Base-by-base conservation (phyloP, 2,888 invertebrate genomes). In the Diachrysia chrysitis region DNA sequence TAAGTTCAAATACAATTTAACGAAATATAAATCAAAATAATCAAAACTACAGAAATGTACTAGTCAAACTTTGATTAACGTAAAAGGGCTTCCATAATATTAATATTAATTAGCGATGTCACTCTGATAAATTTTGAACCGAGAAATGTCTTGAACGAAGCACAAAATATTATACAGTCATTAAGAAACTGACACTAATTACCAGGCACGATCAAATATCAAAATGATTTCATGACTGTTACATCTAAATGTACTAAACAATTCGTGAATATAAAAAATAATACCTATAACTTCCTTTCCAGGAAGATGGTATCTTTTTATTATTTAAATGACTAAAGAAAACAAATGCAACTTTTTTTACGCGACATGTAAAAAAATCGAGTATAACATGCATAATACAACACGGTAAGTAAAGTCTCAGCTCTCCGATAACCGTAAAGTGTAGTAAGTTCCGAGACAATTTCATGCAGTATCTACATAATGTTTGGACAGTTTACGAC, bases 111-210 rank as follows among this genome's bases (percentile, higher is more conserved):
- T 66, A 74, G 72, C 66, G 51, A 66, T 62, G 58, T 61, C 67
- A 60, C 63, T 56, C 66, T 67, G 63, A 75, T 76, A 66, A 66
- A 67, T 73, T 67, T 77, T 51, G 60, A 63, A 61, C 66, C 35
- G 55, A 66, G 67, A 55, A 64, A 14, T 25, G 54, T 16, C 23
- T 23, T 21, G 14, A 53, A 23, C 54, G 64, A 63, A 63, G 61
- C 35, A 37, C 63, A 42, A 61, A 72, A 64, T 54, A 51, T 59
- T 72, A 76, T 48, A 62, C 78, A 66, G 71, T 73, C 71, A 77
- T 77, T 80, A 69, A 69, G 37, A 58, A 25, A 70, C 75, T 65
- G 74, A 78, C 79, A 62, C 64, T 78, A 74, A 79, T 81, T 78
- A 74, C 71, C 56, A 64, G 48, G 63, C 58, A 72, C 71, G 63